Evolutionary conservation across 2,113 vertebrate genomes (phyloP), one percentile per base, ranked within the genome.

Genomic region (Gnathonemus longibarbis): DNA sequence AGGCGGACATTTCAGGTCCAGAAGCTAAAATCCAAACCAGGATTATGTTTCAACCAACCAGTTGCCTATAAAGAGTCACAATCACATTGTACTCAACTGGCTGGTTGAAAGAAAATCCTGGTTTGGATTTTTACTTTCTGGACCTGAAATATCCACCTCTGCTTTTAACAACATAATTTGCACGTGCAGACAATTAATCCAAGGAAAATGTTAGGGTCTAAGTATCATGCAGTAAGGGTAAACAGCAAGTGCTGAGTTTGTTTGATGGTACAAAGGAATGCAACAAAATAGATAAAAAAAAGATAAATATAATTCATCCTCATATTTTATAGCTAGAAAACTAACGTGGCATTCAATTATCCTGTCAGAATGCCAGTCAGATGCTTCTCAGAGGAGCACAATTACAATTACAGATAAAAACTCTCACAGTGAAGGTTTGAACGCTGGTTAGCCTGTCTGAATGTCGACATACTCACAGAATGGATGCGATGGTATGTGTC

Each of bases 401-500:
- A 70, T 70, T 70, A 35, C 62, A 3, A 11, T 70, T 70, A 31
- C 62, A 70, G 62, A 27, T 27, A 27, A 9, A 70, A 70, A 70
- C 3, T 31, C 27, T 13, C 10, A 10, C 27, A 70, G 31, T 90
- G 24, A 77, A 39, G 27, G 62, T 9, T 21, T 48, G 15, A 56
- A 5, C 10, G 21, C 21, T 15, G 0, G 27, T 77, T 5, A 88
- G 45, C 62, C n/a, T 85, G 91, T 49, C 7, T 49, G 39, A 27
- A 49, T 50, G 85, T 49, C 39, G 50, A 42, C 77, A 74, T 53
- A 46, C 97, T 97, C 93, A 98, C 97, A 66, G 97, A 97, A 92
- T 97, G 95, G 11, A 96, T 97, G 92, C 96, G 96, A 89, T 98
- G 97, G 87, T 97, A 97, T 42, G 95, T 95, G 89, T 97, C 97